Conservation (phyloP, 2,888 invertebrate genomes). For the Spicauda simplicius region DNA sequence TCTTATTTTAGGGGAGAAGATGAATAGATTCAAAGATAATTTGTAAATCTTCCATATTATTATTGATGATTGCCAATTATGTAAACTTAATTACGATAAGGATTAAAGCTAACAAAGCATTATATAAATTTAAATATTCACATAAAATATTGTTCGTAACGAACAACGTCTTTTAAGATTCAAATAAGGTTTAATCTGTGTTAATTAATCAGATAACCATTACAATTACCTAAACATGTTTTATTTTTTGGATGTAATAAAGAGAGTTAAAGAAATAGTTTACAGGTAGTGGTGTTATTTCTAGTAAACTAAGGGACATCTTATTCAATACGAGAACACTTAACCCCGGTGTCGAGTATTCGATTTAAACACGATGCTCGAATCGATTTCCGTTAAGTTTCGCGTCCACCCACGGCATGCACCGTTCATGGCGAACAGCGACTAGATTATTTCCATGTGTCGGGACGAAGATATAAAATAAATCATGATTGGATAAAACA, state of each 20-base stretch:
- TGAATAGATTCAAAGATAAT: slow-evolving; percentile 17
- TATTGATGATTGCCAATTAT: slow-evolving; percentile 8
- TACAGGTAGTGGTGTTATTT: slow-evolving; percentile 8
- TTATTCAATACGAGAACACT: slow-evolving; percentile 64
- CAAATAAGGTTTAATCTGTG: too few relatives aligned
- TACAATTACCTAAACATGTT: too few relatives aligned
- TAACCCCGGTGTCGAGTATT: slow-evolving; percentile 72
- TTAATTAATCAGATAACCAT: too few relatives aligned
- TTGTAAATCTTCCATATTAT: slow-evolving; percentile 6
- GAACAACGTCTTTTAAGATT: too few relatives aligned
- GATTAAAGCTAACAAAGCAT: background rate
- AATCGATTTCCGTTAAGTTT: slow-evolving; percentile 73
- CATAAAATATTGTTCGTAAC: too few relatives aligned
- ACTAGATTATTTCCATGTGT: slow-evolving; percentile 55
- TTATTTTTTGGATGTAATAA: background rate
- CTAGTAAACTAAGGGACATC: slow-evolving; percentile 55
- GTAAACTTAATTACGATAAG: background rate
- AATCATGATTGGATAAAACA: slow-evolving; percentile 46
- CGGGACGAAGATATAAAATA: slow-evolving; percentile 51
- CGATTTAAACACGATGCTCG: slow-evolving; percentile 63
- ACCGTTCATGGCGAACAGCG: slow-evolving; percentile 49
- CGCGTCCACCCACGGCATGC: slow-evolving; percentile 66
- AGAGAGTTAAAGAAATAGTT: background rate
- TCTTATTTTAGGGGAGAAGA: slow-evolving; percentile 9
- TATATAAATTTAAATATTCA: background rate